Conservation (phyloP, 2,113 vertebrate species). For the Reinhardtius hippoglossoides region DNA sequence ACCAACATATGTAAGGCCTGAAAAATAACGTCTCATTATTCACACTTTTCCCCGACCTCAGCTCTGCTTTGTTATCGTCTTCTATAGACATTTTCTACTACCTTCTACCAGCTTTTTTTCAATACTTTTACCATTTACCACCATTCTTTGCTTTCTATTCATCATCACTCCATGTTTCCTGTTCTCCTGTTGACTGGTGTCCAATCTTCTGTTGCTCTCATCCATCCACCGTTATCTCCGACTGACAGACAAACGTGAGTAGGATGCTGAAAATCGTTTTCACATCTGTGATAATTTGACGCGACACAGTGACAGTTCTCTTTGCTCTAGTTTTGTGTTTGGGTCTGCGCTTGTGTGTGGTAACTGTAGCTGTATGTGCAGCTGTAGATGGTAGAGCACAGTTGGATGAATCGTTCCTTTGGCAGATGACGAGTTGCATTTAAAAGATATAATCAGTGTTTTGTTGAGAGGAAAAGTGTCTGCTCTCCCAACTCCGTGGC, state of each 20-base stretch:
- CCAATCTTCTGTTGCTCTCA: conserved; percentile 12
- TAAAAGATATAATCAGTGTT: conserved; percentile 19
- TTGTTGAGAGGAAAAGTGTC: conserved; percentile 21
- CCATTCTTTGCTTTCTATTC: conserved; percentile 4
- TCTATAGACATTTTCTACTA: too few species aligned
- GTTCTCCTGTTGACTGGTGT: conserved; percentile 6
- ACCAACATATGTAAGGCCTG: too few species aligned
- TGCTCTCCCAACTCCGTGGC: background rate
- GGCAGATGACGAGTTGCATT: background rate
- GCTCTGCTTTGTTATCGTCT: background rate
- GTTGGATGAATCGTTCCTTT: background rate
- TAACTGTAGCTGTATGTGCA: background rate
- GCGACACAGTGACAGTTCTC: background rate
- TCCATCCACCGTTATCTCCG: conserved; percentile 17
- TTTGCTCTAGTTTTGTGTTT: conserved; percentile 33
- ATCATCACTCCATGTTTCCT: background rate
- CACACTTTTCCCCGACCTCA: background rate
- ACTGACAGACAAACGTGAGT: conserved; percentile 76
- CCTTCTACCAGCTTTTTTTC: background rate
- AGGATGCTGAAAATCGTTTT: conserved; percentile 5
- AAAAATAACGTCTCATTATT: too few species aligned
- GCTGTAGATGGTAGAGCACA: conserved; percentile 6
- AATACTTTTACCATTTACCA: background rate
- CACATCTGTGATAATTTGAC: conserved; percentile 7
- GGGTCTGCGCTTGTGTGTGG: background rate